Conservation (phyloP, 2,113 vertebrate genomes). For the Myrmecophaga tridactyla region DNA sequence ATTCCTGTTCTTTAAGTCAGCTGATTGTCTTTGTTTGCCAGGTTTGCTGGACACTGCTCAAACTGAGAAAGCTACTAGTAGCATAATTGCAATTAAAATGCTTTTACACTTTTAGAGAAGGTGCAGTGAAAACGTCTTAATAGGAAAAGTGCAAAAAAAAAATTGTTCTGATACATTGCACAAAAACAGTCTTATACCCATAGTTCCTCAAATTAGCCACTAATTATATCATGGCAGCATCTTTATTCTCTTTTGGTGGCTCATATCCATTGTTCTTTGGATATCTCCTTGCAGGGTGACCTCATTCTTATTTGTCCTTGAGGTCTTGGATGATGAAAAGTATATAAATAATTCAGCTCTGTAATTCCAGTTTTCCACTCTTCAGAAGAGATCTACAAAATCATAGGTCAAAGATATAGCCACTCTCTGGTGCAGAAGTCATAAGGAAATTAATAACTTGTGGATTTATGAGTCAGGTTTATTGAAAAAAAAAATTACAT, state of each 20-base stretch:
- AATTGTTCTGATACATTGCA: background rate
- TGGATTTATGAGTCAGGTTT: constrained; percentile 35
- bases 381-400: background rate
- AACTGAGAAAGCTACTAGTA: background rate
- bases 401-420: constrained; percentile 21
- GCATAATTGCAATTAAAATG: background rate
- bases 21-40: too few species aligned
- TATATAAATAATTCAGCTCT: background rate
- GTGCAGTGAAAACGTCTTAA: background rate
- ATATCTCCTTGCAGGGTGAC: background rate
- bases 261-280: background rate
- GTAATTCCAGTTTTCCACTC: background rate
- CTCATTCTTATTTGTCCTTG: background rate
- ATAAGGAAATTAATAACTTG: background rate
- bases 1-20: too few species aligned
- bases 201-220: background rate
- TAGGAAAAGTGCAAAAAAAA: background rate
- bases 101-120: background rate
- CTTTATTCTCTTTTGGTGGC: background rate
- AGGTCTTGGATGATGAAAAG: constrained; percentile 5
- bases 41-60: background rate
- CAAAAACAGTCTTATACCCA: background rate
- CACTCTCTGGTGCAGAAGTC: background rate
- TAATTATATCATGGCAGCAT: background rate
- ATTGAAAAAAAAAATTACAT: constrained; percentile 25